Base-by-base conservation (phyloP, 2,797 vertebrate genomes). In the Orientallactaga sibirica region DNA sequence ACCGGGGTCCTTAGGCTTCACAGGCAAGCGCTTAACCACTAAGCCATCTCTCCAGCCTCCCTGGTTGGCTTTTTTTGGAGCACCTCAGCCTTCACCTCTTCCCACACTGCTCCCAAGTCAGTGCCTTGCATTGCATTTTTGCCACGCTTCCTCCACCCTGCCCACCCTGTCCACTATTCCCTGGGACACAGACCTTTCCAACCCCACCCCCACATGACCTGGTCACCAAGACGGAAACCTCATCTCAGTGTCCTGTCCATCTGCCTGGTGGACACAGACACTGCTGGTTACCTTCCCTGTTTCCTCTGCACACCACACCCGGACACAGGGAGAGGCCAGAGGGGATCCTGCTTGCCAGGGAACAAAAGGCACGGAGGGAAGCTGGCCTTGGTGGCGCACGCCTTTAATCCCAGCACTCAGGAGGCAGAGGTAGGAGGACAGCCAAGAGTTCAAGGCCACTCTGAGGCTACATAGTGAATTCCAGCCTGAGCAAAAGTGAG, bases 81-180 rank as follows among this genome's bases (percentile, higher is more conserved):
- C 22, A 14, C 12, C n/a, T 80, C 41, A 14, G 20, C 55, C 55
- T 74, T 52, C 3, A 4, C 22, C 22, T 48, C 52, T 61, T 68
- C 58, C 67, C 4, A 5, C 5, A 0, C 5, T 48, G 37, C n/a
- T 64, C 58, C 10, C 2, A 16, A 10, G 43, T 58, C n/a, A 6
- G n/a, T 41, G 77, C 37, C 80, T 73, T 64, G 66, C 12, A 37
- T 7, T 55, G 62, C 1, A 11, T 16, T 77, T 64, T 67, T 24
- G n/a, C 81, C 82, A 20, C 9, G 14, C 1, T 66, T 62, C 19
- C 29, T 55, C 27, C 64, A 52, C 66, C 67, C 18, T 62, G 27
- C n/a, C 41, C 22, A 27, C 4, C 29, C 29, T 75, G 48, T 22
- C 29, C 52, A 78, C 24, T 77, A 2, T 62, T 74, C 67, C 52